These are phyloP conservation scores for Megaptera novaeangliae DNA, from an alignment of 2,113 vertebrate species.

Conservation along the genomic window DNA sequence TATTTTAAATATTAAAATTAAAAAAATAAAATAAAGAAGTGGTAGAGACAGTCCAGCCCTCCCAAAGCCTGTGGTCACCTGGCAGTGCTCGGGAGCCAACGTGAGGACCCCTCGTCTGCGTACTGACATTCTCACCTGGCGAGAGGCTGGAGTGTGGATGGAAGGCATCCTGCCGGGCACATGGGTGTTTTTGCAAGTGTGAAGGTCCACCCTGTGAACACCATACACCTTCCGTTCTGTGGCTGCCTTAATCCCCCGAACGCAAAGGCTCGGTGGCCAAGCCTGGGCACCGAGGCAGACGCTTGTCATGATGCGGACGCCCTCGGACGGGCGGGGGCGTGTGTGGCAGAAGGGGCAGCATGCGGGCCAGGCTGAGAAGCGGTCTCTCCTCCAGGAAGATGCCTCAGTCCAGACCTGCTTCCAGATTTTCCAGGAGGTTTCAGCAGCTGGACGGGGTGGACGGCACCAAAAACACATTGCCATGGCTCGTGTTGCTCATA, in stretches of 20 bases:
- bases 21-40: too few relatives aligned
- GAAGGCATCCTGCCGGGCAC: not conserved
- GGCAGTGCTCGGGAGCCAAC: fast-evolving
- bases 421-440: not conserved
- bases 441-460: not conserved
- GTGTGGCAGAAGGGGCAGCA: not conserved
- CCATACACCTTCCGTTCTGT: not conserved
- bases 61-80: not conserved
- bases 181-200: not conserved
- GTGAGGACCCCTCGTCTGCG: fast-evolving
- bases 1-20: too few relatives aligned
- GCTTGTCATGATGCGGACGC: fast-evolving
- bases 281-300: not conserved
- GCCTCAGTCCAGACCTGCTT: not conserved
- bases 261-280: not conserved
- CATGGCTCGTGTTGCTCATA: not conserved
- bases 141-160: not conserved
- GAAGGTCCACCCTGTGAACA: not conserved
- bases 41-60: not conserved
- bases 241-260: not conserved
- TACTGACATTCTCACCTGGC: not conserved
- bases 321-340: not conserved
- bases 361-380: not conserved
- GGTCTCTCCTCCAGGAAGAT: not conserved
- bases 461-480: fast-evolving